Evolutionary conservation across 92 coral and sea anemone genomes (phyloP).

Genomic region (Porites divaricata): DNA sequence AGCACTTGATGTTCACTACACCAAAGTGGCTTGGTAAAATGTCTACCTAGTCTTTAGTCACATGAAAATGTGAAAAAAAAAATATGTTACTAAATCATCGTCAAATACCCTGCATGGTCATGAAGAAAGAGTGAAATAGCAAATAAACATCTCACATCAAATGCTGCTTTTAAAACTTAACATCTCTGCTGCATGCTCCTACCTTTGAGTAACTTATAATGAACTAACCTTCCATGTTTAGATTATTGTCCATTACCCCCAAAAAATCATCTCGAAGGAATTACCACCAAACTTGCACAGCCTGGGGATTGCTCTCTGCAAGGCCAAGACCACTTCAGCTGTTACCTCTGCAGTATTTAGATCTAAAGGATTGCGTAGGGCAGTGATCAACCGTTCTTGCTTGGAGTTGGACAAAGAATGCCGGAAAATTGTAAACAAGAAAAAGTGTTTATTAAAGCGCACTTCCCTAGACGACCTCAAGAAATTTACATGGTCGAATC

Average conservation of each 20-base stretch:
- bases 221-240: background rate
- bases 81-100: too few species aligned
- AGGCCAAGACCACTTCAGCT: background rate
- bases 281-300: conserved; percentile 10
- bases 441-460: too few species aligned
- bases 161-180: background rate
- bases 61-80: too few species aligned
- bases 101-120: too few species aligned
- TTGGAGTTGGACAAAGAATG: too few species aligned
- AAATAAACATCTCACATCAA: background rate
- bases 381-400: background rate
- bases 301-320: conserved; percentile 16
- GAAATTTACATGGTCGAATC: conserved; percentile 37
- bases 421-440: too few species aligned
- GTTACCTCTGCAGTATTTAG: background rate
- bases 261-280: conserved; percentile 19
- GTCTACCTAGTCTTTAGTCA: too few species aligned
- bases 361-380: background rate
- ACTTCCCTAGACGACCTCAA: conserved; percentile 5
- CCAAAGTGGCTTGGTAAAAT: too few species aligned
- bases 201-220: too few species aligned
- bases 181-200: background rate
- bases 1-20: too few species aligned
- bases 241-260: background rate
- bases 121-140: too few species aligned